These are phyloP conservation scores for Drosophila ustulata DNA, from an alignment of 2,888 invertebrate species.

Conservation along the genomic window DNA sequence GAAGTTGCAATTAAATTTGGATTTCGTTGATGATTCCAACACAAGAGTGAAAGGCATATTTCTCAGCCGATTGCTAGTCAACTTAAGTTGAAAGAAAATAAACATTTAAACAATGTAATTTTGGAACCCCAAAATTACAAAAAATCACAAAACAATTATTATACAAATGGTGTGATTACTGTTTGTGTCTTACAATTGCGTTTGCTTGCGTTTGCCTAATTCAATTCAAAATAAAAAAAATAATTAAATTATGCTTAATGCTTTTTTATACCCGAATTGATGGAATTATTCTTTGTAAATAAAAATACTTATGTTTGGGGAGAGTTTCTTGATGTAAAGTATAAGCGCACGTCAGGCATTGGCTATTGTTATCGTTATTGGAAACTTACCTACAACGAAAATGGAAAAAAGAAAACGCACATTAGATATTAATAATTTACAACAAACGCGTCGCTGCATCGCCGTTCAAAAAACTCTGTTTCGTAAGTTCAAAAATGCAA, in stretches of 20 bases:
- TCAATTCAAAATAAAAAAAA: no score
- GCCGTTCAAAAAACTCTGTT: constrained; percentile 40
- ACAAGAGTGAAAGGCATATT: neutral
- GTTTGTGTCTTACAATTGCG: no score
- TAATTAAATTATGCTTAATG: no score
- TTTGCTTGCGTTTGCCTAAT: no score
- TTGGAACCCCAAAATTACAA: no score
- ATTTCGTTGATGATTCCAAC: neutral
- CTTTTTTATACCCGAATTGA: no score
- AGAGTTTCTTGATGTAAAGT: neutral
- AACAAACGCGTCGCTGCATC: constrained; percentile 37
- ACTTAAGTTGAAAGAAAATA: no score
- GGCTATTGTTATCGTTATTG: constrained; percentile 16
- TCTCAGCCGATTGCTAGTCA: no score
- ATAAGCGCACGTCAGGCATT: constrained; percentile 7
- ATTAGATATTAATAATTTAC: constrained; percentile 68
- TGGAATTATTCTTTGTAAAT: neutral
- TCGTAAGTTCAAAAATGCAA: constrained; percentile 71
- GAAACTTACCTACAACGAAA: constrained; percentile 74
- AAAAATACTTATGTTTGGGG: constrained; percentile 29
- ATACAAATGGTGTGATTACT: no score
- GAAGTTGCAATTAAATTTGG: neutral
- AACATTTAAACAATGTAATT: no score
- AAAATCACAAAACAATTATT: no score
- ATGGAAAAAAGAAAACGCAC: constrained; percentile 47